These are phyloP conservation scores for Gymnosoma rotundatum DNA, from an alignment of 2,888 invertebrate genomes.

Conservation along the genomic window DNA sequence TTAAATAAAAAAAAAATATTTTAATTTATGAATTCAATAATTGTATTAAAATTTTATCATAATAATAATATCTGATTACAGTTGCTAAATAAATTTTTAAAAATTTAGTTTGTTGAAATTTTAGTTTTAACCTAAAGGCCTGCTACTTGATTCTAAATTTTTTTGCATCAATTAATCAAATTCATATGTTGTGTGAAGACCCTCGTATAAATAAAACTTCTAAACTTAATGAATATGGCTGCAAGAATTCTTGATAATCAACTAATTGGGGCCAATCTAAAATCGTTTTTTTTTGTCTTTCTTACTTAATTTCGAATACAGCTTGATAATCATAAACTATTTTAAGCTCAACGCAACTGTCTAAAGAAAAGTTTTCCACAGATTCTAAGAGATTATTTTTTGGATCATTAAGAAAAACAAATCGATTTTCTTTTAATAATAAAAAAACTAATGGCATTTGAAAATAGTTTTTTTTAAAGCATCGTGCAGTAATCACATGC, in stretches of 20 bases:
- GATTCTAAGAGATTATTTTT: slow-evolving; percentile 31
- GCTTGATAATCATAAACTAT: slow-evolving; percentile 12
- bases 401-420: slow-evolving; percentile 25
- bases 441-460: slow-evolving; percentile 8
- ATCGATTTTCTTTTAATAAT: slow-evolving; percentile 40
- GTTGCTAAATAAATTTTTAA: too few relatives aligned
- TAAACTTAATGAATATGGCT: slow-evolving; percentile 25
- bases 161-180: too few relatives aligned
- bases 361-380: slow-evolving; percentile 4
- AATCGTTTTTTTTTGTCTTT: slow-evolving; percentile 4
- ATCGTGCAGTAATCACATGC: neutral
- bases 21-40: too few relatives aligned
- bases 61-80: too few relatives aligned
- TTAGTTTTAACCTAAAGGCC: too few relatives aligned
- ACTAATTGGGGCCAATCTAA: slow-evolving; percentile 61
- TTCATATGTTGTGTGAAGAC: too few relatives aligned
- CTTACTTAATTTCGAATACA: neutral
- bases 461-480: neutral
- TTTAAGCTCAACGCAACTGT: slow-evolving; percentile 16
- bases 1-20: too few relatives aligned
- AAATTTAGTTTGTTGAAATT: too few relatives aligned
- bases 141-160: too few relatives aligned
- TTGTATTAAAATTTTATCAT: too few relatives aligned
- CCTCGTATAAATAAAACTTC: slow-evolving; percentile 10
- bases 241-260: slow-evolving; percentile 33